Percentiles rank a stretch among this genome's conserved stretches.
phyloP scores from a whole-genome alignment of 30 jellyfish, hydroid and myxozoan species.

The Chrysaora quinquecirrha region DNA sequence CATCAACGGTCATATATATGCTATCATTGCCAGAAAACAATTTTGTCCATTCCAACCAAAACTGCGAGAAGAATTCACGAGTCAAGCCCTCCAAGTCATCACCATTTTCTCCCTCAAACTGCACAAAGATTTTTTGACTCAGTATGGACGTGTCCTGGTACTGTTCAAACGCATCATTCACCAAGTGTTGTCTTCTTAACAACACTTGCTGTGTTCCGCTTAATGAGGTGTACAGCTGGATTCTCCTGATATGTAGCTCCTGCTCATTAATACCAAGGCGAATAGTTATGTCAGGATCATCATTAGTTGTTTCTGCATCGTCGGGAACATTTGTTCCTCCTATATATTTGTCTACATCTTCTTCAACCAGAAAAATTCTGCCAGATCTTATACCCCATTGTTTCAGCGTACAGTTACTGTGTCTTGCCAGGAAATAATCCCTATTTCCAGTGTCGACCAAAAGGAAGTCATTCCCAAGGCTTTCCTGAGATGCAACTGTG shows the following conservation, averaged over 20 bases:
- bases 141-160: background rate
- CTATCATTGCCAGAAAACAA: background rate
- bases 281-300: background rate
- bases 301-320: too few species aligned
- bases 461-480: too few species aligned
- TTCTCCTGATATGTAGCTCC: too few species aligned
- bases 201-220: slow-evolving; percentile 13
- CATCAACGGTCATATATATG: background rate
- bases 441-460: too few species aligned
- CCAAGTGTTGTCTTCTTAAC: background rate
- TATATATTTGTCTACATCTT: background rate
- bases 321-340: too few species aligned
- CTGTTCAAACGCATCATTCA: background rate
- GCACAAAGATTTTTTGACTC: background rate
- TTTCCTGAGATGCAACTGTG: too few species aligned
- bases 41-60: background rate
- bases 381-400: too few species aligned
- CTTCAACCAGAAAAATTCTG: too few species aligned
- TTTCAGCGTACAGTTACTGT: too few species aligned
- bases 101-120: slow-evolving; percentile 6
- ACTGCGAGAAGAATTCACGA: background rate
- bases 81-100: slow-evolving; percentile 17
- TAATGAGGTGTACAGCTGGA: too few species aligned
- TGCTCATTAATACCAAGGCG: background rate
- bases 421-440: too few species aligned